Base-by-base conservation (phyloP, 2,888 invertebrate species). In the Drosophila mettleri region DNA sequence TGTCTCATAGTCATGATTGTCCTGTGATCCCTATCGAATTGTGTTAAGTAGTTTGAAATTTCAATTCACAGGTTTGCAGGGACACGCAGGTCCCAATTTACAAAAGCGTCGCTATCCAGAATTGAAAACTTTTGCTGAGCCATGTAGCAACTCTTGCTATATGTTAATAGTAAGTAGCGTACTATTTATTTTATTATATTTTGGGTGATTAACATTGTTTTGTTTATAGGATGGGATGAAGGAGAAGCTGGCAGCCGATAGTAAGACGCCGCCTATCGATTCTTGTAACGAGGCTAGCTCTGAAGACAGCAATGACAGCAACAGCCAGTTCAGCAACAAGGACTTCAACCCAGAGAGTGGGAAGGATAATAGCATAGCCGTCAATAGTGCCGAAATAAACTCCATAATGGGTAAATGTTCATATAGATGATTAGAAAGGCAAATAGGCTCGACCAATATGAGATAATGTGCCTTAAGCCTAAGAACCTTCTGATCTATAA, bases 231-330 rank as follows among this genome's bases (percentile, higher is more conserved):
- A 97, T 78, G 96, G 96, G 1, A 96, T 97, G 92, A 95, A 96
- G 74, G 97, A 97, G 92, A 96, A 96, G 92, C 91, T 97, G 49
- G 96, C 96, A 0, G 91, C 93, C 85, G 92, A 92, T 49, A 92
- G 92, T 74, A 92, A 92, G 75, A 91, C 95, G 93, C 91, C 94
- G 94, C 78, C 96, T 34, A 94, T 95, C 12, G 97, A 97, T 93
- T 97, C 97, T 38, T 97, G 97, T 73, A 98, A 98, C 92, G 98
- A 98, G 93, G 98, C 97, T 6, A 97, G 97, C 81, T 98, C 97
- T 0, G 98, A 98, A 91, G 98, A 98, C 89, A 98, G 98, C 91
- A 98, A 98, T 89, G 98, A 98, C 88, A 97, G 97, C 90, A 96
- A 96, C 90, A 95, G 95, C 82, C 95, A 94, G 88, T 95, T 96